phyloP scores from a whole-genome alignment of 2,113 vertebrate genomes.

The Chrysemys picta region DNA sequence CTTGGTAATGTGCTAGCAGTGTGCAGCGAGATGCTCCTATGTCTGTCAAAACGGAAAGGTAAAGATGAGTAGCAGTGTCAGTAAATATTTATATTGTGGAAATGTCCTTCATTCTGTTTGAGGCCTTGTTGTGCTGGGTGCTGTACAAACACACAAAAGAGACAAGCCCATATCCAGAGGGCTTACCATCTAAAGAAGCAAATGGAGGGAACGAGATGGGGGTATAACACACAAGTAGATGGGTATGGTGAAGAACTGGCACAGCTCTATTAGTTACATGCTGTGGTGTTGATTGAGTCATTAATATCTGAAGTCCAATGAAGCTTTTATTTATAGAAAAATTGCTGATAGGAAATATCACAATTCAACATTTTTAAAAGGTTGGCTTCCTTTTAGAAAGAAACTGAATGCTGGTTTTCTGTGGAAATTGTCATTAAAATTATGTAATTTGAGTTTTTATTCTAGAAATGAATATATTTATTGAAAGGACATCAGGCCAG shows the following conservation, averaged over 20 bases:
- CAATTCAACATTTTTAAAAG: background rate
- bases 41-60: background rate
- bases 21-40: background rate
- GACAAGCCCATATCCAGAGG: background rate
- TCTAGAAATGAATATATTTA: background rate
- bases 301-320: background rate
- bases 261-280: background rate
- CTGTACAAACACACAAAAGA: accelerated
- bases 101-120: accelerated
- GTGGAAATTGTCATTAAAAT: background rate
- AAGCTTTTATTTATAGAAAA: background rate
- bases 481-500: background rate
- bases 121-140: background rate
- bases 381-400: background rate
- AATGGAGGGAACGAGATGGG: background rate
- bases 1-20: accelerated
- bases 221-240: background rate
- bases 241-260: background rate
- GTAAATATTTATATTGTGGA: background rate
- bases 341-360: background rate
- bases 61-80: background rate
- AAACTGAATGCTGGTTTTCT: accelerated
- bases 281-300: background rate
- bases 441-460: background rate
- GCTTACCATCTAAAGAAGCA: background rate